A percentile compares a stretch with the other conserved stretches of the same genome.
Conservation (phyloP, 1,140 invertebrate genomes). For the Calosoma granatense region DNA sequence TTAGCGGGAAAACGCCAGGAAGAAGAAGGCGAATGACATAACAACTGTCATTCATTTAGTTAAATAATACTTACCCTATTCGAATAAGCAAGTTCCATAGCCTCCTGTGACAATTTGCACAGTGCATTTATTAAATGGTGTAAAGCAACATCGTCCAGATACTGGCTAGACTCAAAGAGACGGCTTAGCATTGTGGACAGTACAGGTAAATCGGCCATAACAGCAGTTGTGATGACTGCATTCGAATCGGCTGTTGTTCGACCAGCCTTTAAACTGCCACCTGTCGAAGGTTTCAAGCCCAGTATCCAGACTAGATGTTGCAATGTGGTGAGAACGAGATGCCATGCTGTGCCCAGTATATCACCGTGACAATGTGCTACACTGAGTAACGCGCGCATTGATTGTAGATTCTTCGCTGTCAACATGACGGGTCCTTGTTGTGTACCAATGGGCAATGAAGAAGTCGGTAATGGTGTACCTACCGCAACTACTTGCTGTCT, state of each 20-base stretch:
- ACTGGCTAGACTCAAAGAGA: slow-evolving; percentile 89
- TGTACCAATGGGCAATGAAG: slow-evolving; percentile 64
- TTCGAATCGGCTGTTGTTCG: slow-evolving; percentile 63
- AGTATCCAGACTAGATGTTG: slow-evolving; percentile 97
- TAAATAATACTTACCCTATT: slow-evolving; percentile 47
- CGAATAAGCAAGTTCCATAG: slow-evolving; percentile 93
- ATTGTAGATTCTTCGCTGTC: slow-evolving; percentile 94
- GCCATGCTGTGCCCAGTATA: slow-evolving; percentile 88
- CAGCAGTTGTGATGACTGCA: slow-evolving; percentile 89
- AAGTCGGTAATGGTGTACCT: slow-evolving; percentile 80
- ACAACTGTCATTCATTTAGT: slow-evolving; percentile 2
- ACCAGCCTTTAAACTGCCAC: slow-evolving; percentile 79
- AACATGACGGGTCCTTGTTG: slow-evolving; percentile 96
- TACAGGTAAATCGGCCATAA: slow-evolving; percentile 91
- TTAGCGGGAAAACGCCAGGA: no score
- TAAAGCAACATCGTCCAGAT: slow-evolving; percentile 87
- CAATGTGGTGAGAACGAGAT: slow-evolving; percentile 87
- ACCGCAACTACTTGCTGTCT: slow-evolving; percentile 89
- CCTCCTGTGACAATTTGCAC: slow-evolving; percentile 91
- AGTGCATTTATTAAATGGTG: slow-evolving; percentile 95
- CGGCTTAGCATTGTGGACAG: slow-evolving; percentile 86
- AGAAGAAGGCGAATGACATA: no score
- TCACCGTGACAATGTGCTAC: slow-evolving; percentile 88
- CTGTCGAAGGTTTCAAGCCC: slow-evolving; percentile 88
- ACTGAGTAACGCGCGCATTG: slow-evolving; percentile 81